Evolutionary conservation across 2,797 vertebrate species (phyloP).

Genomic region (Apogon talboti): DNA sequence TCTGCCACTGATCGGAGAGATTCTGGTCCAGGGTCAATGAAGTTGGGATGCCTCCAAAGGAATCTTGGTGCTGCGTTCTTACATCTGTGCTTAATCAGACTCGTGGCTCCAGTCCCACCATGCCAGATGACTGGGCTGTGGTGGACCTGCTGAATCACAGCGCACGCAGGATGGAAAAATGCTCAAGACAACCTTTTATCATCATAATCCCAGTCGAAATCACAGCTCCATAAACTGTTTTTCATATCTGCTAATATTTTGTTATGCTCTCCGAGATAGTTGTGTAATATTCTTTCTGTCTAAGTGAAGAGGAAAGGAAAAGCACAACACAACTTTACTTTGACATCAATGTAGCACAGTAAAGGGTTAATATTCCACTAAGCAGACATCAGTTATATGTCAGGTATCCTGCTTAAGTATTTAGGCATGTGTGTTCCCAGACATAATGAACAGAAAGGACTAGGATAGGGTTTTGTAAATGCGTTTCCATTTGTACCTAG

Average conservation of each 20-base stretch:
- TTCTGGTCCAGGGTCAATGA: constrained; percentile 48
- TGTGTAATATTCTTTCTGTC: background rate
- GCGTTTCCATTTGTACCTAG: constrained; percentile 82
- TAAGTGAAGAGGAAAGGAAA: constrained; percentile 9
- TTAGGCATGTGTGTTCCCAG: constrained; percentile 1
- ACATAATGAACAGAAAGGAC: constrained; percentile 25
- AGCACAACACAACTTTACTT: background rate
- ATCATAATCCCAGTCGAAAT: constrained; percentile 35
- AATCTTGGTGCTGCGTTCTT: constrained; percentile 52
- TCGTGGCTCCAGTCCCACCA: constrained; percentile 48
- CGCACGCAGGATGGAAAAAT: constrained; percentile 55
- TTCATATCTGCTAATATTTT: constrained; percentile 22
- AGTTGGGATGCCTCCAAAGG: constrained; percentile 39
- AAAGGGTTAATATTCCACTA: constrained; percentile 26
- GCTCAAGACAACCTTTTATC: constrained; percentile 30
- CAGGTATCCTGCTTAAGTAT: constrained; percentile 26
- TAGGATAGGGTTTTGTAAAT: constrained; percentile 38
- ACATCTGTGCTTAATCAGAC: constrained; percentile 75
- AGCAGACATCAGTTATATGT: constrained; percentile 13
- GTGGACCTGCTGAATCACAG: constrained; percentile 77
- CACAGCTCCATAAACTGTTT: constrained; percentile 14
- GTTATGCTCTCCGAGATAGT: background rate
- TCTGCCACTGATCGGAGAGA: constrained; percentile 5
- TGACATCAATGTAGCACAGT: background rate
- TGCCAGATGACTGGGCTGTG: constrained; percentile 74